Conservation (phyloP, 2,797 vertebrate species). For the Characodon lateralis region DNA sequence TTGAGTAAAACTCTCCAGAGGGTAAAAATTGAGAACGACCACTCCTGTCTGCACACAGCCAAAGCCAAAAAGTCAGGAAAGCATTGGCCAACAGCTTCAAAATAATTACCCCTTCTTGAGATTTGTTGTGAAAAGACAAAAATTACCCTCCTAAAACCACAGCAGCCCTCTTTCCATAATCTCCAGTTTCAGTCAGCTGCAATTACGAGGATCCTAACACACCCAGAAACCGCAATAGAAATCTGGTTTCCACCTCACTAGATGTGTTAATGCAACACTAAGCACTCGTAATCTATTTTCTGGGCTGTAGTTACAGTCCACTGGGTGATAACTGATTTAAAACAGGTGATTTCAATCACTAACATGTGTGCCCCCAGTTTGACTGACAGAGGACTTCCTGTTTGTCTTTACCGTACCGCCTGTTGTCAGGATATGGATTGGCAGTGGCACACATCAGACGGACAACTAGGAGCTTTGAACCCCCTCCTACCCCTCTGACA, state of each 20-base stretch:
- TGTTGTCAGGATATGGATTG: slow-evolving; percentile 15
- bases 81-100: neutral
- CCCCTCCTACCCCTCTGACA: slow-evolving; percentile 5
- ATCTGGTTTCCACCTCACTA: slow-evolving; percentile 11
- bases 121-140: slow-evolving; percentile 7
- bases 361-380: slow-evolving; percentile 2
- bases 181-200: slow-evolving; percentile 3
- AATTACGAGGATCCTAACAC: slow-evolving; percentile 14
- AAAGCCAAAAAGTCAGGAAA: neutral
- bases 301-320: slow-evolving; percentile 15
- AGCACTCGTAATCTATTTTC: slow-evolving; percentile 15
- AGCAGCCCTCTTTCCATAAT: neutral
- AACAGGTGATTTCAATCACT: slow-evolving; percentile 36
- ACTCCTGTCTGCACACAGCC: neutral
- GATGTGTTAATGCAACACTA: slow-evolving; percentile 24
- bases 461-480: neutral
- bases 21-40: neutral
- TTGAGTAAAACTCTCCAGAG: neutral
- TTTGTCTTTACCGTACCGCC: slow-evolving; percentile 5
- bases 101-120: slow-evolving; percentile 1
- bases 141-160: neutral
- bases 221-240: slow-evolving; percentile 9
- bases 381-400: slow-evolving; percentile 43
- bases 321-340: slow-evolving; percentile 17
- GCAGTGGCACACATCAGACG: slow-evolving; percentile 46